Conservation (phyloP, 2,113 vertebrate species). For the Macheiramphus alcinus region DNA sequence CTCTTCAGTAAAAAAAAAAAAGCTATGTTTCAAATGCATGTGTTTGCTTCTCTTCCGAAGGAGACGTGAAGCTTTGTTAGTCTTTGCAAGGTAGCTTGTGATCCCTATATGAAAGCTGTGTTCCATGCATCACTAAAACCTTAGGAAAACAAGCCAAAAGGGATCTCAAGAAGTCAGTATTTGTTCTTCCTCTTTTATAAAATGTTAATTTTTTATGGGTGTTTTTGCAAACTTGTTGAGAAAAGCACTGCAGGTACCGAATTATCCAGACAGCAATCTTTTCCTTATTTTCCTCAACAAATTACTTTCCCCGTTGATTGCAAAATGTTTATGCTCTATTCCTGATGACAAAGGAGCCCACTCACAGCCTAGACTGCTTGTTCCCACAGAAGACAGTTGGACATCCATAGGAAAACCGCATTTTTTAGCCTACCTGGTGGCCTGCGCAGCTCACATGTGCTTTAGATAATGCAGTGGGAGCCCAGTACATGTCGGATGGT, state of each 20-base stretch:
- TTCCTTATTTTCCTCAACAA: neutral
- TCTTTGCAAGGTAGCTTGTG: neutral
- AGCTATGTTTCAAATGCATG: neutral
- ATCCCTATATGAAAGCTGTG: neutral
- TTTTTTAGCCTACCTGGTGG: neutral
- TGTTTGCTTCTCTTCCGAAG: neutral
- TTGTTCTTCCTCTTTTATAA: neutral
- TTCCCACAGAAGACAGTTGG: neutral
- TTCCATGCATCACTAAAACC: neutral
- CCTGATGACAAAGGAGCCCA: neutral
- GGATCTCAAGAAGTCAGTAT: neutral
- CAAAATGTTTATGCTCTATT: neutral
- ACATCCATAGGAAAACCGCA: rapidly evolving
- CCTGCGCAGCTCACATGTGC: rapidly evolving
- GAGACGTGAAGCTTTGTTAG: neutral
- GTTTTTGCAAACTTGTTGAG: neutral
- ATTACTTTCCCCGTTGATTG: neutral
- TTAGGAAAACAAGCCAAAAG: neutral
- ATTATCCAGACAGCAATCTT: neutral
- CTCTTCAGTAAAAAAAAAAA: rapidly evolving
- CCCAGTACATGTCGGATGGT: neutral
- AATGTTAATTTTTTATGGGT: neutral
- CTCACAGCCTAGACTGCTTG: neutral
- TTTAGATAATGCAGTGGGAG: neutral
- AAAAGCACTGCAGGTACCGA: neutral